Percentiles rank a stretch among this genome's conserved stretches.
These are phyloP conservation scores for Cynodonichthys magdalenae DNA, from an alignment of 2,797 vertebrate species.

Conservation along the genomic window DNA sequence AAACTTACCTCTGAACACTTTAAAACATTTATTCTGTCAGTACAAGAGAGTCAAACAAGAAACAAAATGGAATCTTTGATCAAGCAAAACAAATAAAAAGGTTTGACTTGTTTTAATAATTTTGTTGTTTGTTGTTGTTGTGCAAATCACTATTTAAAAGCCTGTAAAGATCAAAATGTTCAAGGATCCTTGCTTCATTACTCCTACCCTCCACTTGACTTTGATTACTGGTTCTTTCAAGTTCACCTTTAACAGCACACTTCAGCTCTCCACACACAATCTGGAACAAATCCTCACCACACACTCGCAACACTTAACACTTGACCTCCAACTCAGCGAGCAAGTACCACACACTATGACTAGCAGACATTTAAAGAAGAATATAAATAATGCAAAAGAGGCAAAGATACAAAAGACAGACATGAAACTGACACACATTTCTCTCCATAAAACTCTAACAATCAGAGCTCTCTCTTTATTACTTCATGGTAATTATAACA, in stretches of 20 bases:
- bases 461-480: conserved; percentile 55
- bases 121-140: background rate
- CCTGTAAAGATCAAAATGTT: background rate
- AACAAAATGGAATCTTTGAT: too few species aligned
- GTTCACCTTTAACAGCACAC: conserved; percentile 47
- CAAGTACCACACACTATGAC: conserved; percentile 57
- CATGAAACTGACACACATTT: conserved; percentile 16
- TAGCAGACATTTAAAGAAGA: conserved; percentile 38
- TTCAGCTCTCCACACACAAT: conserved; percentile 54
- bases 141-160: background rate
- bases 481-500: conserved; percentile 51
- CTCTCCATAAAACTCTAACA: conserved; percentile 46
- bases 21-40: too few species aligned
- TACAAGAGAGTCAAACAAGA: too few species aligned
- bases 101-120: too few species aligned
- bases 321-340: conserved; percentile 68
- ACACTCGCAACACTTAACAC: conserved; percentile 73
- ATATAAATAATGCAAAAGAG: conserved; percentile 45
- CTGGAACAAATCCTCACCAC: conserved; percentile 66
- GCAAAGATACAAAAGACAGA: conserved; percentile 19
- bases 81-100: too few species aligned
- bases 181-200: conserved; percentile 12
- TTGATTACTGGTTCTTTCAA: conserved; percentile 23
- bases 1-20: too few species aligned
- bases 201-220: conserved; percentile 10